phyloP scores from a whole-genome alignment of 2,113 vertebrate species.

The Hiodon tergisus region DNA sequence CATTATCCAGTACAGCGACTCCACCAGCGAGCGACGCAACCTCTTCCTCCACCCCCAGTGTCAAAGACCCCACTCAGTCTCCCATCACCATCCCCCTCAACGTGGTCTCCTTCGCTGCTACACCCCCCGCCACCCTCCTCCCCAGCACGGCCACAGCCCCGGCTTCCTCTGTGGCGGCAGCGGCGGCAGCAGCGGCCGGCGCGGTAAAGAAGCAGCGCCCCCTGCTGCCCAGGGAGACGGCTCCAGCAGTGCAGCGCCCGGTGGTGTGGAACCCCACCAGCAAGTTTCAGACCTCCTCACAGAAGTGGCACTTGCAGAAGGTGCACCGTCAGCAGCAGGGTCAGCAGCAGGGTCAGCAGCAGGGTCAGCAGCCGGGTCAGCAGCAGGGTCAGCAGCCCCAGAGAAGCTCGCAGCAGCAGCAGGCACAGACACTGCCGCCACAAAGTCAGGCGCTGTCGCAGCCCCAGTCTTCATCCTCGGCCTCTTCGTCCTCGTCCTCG shows the following conservation, averaged over 20 bases:
- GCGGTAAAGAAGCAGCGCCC: slow-evolving; percentile 91
- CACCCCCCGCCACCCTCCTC: slow-evolving; percentile 52
- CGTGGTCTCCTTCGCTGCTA: slow-evolving; percentile 54
- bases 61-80: slow-evolving; percentile 65
- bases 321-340: slow-evolving; percentile 80
- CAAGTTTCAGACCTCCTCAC: slow-evolving; percentile 90
- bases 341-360: slow-evolving; percentile 42
- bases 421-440: slow-evolving; percentile 4
- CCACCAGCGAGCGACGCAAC: slow-evolving; percentile 67
- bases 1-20: slow-evolving; percentile 57
- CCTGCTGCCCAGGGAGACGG: slow-evolving; percentile 87
- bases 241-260: slow-evolving; percentile 77
- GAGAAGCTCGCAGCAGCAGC: slow-evolving; percentile 12
- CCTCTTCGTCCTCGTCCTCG: slow-evolving; percentile 40
- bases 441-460: slow-evolving; percentile 34
- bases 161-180: slow-evolving; percentile 49
- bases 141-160: slow-evolving; percentile 55
- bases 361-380: slow-evolving; percentile 32
- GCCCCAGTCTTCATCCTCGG: slow-evolving; percentile 44
- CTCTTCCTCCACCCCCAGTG: slow-evolving; percentile 56
- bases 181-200: slow-evolving; percentile 54
- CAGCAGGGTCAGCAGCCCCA: slow-evolving; percentile 56
- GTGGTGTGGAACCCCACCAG: slow-evolving; percentile 89
- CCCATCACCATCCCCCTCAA: slow-evolving; percentile 54
- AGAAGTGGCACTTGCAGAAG: slow-evolving; percentile 96